Base-by-base conservation (phyloP, 2,797 vertebrate species). In the Mycteria americana region DNA sequence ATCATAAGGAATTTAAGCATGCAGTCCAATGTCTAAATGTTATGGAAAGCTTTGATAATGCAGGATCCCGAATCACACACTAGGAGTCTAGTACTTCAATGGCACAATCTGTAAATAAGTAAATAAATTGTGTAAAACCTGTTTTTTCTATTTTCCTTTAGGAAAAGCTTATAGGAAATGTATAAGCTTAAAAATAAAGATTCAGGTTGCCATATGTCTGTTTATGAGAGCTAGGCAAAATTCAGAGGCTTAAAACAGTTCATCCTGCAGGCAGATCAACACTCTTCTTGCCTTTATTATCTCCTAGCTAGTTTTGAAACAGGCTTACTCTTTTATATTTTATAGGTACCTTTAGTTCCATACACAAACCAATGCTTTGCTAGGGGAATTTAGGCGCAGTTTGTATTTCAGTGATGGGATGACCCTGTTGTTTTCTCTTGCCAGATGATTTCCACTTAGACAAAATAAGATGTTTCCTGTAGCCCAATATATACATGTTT, bases 1-100 rank as follows among this genome's bases (percentile, higher is more conserved):
- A 35, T 86, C 57, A 81, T 33, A 86, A 74, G 18, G 83, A 76
- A 85, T 89, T 43, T 54, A 80, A 64, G 3, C 25, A 23, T 78
- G 8, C 7, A 78, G 18, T 81, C 77, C 48, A 88, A 78, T 82
- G 63, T 54, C 48, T 96, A 79, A 92, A 69, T 41, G 53, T 56
- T 93, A 89, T 39, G 62, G 84, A 96, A 96, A 80, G 25, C 70
- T 96, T 95, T 95, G 80, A 90, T 96, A 92, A 93, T 1, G 3
- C 93, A 73, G 33, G 83, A 95, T 96, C 54, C 56, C 41, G 68
- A 92, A 81, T 93, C 73, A 65, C 46, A 81, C 39, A 69, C 51
- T 77, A 65, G 43, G 54, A 92, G 35, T 79, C 33, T 79, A 56
- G 27, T 83, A 67, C 22, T 95, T 90, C 86, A 83, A 59, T 87